Base-by-base conservation (phyloP, 2,797 vertebrate species). In the Crocidura indochinensis region DNA sequence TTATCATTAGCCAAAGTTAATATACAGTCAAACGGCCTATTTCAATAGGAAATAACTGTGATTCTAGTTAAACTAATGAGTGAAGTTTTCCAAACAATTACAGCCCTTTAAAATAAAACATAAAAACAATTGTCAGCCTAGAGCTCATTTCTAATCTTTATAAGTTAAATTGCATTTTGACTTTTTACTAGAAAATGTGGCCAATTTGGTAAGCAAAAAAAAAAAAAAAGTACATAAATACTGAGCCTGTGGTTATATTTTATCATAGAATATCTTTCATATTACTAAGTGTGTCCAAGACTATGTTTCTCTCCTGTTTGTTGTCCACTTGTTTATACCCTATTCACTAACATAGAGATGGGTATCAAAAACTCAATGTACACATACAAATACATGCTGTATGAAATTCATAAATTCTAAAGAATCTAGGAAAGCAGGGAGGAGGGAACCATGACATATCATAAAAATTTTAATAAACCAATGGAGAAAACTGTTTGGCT, bases 371-470 rank as follows among this genome's bases (percentile, higher is more conserved):
- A 87, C 85, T 77, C 86, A 89, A 77, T 31, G 80, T 51, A 80
- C 51, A 69, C 6, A 74, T 8, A 72, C 14, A 88, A 15, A 73
- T 60, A 78, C 8, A 38, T 64, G 49, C 20, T 38, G 74, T 73
- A 65, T 93, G 56, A 94, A 92, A 94, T 91, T 90, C 69, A 91
- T 92, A 94, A 93, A 90, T 79, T 64, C 91, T 91, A 31, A 78
- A 95, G 90, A 88, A 93, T 73, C 46, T 91, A 75, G 60, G 49
- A 14, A 64, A n/a, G n/a, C 3, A n/a, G 8, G 38, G 44, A 12
- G 4, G 24, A n/a, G 1, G 8, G 10, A 65, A 22, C 10, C 49
- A 38, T 90, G 81, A 81, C 84, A 68, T 27, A 44, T 5, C 76
- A 24, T 62, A 31, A 47, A 24, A 71, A 78, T 86, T 90, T 88